A percentile compares a stretch with the other conserved stretches of the same genome.
Evolutionary conservation across 2,888 invertebrate genomes (phyloP).

Genomic region (Polymixis flavicincta): DNA sequence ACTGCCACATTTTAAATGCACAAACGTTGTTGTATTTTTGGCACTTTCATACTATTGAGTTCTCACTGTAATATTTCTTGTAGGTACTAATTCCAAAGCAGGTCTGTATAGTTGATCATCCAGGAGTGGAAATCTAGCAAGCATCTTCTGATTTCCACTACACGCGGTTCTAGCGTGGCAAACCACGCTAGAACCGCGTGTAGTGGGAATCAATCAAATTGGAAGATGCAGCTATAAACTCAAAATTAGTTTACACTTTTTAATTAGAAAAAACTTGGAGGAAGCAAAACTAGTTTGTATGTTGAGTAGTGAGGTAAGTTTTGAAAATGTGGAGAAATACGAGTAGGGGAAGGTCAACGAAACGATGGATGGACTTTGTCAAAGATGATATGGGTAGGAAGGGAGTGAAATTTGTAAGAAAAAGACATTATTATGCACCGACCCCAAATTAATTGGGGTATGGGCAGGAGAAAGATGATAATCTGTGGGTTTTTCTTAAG

Average conservation of each 20-base stretch:
- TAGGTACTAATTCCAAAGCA: slow-evolving; percentile 4
- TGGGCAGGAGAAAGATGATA: neutral
- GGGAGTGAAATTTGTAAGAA: neutral
- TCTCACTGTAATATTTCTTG: neutral
- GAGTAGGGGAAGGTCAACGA: neutral
- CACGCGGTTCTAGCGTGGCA: neutral
- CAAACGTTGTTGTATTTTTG: slow-evolving; percentile 16
- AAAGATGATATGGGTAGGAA: neutral
- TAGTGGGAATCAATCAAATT: no score
- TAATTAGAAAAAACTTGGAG: neutral
- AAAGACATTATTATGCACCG: no score
- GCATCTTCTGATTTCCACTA: neutral
- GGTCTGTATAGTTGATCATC: neutral
- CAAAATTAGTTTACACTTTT: slow-evolving; percentile 6
- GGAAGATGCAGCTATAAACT: neutral
- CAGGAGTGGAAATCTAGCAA: neutral
- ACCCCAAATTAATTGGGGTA: no score
- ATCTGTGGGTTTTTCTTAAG: slow-evolving; percentile 12
- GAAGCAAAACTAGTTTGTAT: neutral
- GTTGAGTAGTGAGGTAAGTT: neutral
- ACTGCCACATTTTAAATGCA: slow-evolving; percentile 15
- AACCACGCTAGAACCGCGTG: no score
- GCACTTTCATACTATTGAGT: no score
- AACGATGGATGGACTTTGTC: no score
- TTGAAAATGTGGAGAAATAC: neutral